Base-by-base conservation (phyloP, 2,113 vertebrate species). In the Agelaius phoeniceus region DNA sequence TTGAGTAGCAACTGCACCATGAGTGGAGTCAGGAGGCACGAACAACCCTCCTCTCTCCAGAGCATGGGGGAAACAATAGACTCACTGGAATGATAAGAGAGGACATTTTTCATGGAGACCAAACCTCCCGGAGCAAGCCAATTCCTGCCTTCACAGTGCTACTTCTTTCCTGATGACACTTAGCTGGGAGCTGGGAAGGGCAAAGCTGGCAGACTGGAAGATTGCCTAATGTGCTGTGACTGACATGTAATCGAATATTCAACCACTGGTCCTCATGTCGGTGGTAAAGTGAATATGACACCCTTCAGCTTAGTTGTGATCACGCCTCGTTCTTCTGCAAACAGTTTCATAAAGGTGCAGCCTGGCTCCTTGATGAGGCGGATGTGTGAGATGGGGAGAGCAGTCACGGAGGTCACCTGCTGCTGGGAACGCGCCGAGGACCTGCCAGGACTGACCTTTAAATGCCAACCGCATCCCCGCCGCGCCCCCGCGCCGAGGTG, bases 221-320 rank as follows among this genome's bases (percentile, higher is more conserved):
- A 96, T 97, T 96, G 94, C 95, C 96, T 97, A 96, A 97, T 95
- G 93, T 95, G 95, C 95, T 97, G 91, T 97, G 96, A 97, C 95
- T 97, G 95, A 97, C 93, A 46, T 95, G 90, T 92, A 97, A 97
- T 95, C 88, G 92, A 97, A 97, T 96, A 97, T 94, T 94, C 93
- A 97, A 91, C 95, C 91, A 80, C 95, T 93, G 96, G 94, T 94
- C 95, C 84, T 87, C 95, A 19, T 94, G 92, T 96, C 68, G 48
- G 62, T 8, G 52, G 94, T 7, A 96, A 78, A 81, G 95, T 44
- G 91, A 95, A 77, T 90, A 91, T 92, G 94, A 95, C 95, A 94
- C 91, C 91, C 95, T 87, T 93, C 91, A 92, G 85, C 84, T 63
- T 72, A 94, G 88, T 94, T 95, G 96, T 85, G 94, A 95, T 96